Conservation (phyloP, 1,140 invertebrate species). For the Bombus confusus region DNA sequence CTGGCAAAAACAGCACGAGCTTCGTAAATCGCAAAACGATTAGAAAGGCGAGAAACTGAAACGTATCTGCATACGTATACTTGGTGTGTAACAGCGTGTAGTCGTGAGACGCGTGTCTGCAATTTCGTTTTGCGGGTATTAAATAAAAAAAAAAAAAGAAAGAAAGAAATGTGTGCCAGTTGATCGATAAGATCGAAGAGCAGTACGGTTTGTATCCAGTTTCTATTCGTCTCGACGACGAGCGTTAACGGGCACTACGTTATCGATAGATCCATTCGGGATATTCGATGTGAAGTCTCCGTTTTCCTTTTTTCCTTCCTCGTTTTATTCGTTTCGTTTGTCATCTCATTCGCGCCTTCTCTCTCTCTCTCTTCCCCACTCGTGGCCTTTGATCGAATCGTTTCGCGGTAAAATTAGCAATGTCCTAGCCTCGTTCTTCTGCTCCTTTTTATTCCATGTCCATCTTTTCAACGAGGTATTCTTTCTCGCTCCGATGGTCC, state of each 20-base stretch:
- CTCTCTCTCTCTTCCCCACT: background rate
- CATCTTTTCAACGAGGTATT: slow-evolving; percentile 65
- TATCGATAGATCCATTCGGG: slow-evolving; percentile 5
- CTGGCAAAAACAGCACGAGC: background rate
- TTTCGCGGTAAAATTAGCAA: slow-evolving; percentile 62
- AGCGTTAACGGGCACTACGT: background rate
- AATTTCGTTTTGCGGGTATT: background rate
- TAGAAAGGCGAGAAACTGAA: background rate
- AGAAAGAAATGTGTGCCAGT: too few relatives aligned
- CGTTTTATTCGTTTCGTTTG: background rate
- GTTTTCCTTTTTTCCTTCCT: background rate
- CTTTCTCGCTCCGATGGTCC: slow-evolving; percentile 56
- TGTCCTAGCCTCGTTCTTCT: slow-evolving; percentile 49
- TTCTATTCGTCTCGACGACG: background rate
- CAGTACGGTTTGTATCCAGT: background rate
- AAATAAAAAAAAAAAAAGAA: background rate
- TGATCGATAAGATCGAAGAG: background rate
- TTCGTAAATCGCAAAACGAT: slow-evolving; percentile 14
- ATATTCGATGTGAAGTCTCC: background rate
- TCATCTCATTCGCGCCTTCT: background rate
- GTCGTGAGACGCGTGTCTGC: background rate
- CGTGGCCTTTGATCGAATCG: slow-evolving; percentile 16
- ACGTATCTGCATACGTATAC: background rate
- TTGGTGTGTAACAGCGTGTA: background rate
- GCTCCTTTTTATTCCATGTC: slow-evolving; percentile 52